phyloP scores from a whole-genome alignment of 2,888 invertebrate genomes.

The Macaria notata region DNA sequence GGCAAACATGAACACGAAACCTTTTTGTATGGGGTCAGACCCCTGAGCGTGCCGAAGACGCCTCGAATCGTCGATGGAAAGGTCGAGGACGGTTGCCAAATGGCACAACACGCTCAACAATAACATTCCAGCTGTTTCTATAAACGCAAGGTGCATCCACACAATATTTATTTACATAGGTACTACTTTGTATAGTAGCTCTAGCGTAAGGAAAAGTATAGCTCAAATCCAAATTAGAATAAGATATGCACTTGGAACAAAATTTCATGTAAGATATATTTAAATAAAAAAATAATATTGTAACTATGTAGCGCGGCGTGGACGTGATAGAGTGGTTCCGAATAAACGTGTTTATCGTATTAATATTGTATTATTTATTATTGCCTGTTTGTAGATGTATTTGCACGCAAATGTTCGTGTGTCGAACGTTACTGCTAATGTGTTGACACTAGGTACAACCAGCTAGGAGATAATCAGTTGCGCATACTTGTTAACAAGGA shows the following conservation, averaged over 20 bases:
- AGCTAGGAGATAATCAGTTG: constrained; percentile 6
- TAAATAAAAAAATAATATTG: constrained; percentile 42
- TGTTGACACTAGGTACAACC: constrained; percentile 14
- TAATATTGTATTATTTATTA: constrained; percentile 41
- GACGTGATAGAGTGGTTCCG: constrained; percentile 58
- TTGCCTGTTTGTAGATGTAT: constrained; percentile 51
- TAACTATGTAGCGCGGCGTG: constrained; percentile 57
- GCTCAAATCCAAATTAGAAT: constrained; percentile 30
- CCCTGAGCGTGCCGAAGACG: constrained; percentile 62
- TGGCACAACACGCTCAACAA: constrained; percentile 58
- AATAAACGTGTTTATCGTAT: constrained; percentile 77
- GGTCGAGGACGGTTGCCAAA: constrained; percentile 74
- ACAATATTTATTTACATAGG: constrained; percentile 51
- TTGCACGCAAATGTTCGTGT: constrained; percentile 44
- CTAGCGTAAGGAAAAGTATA: constrained; percentile 20
- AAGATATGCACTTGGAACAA: constrained; percentile 10
- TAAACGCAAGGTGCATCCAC: constrained; percentile 49
- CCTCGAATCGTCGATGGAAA: constrained; percentile 55
- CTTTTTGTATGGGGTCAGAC: constrained; percentile 51
- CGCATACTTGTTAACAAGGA: constrained; percentile 14
- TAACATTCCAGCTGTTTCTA: constrained; percentile 67
- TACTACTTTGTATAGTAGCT: constrained; percentile 27
- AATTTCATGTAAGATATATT: constrained; percentile 24
- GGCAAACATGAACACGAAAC: constrained; percentile 34
- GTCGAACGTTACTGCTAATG: constrained; percentile 19